These are phyloP conservation scores for Ditylenchus dipsaci DNA, from an alignment of 1,140 invertebrate genomes.

Conservation along the genomic window DNA sequence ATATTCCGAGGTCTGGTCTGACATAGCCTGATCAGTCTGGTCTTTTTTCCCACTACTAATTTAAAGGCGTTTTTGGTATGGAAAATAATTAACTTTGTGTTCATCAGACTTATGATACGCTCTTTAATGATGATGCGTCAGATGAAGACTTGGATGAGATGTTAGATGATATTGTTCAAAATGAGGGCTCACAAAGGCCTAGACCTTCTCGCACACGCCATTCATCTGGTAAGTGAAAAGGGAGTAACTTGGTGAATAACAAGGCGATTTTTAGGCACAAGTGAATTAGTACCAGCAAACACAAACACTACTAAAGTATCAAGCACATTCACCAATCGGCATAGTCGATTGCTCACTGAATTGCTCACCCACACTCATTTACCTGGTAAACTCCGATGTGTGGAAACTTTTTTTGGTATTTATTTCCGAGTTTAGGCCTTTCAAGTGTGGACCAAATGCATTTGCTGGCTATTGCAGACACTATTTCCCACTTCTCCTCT, in stretches of 20 bases:
- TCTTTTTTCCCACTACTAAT: too few relatives aligned
- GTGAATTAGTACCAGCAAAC: background rate
- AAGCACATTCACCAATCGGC: slow-evolving; percentile 58
- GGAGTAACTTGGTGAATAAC: slow-evolving; percentile 36
- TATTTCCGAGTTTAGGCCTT: slow-evolving; percentile 59
- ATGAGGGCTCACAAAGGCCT: slow-evolving; percentile 18
- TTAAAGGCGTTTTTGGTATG: too few relatives aligned
- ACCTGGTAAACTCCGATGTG: slow-evolving; percentile 65
- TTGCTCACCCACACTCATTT: slow-evolving; percentile 90
- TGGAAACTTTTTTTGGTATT: background rate
- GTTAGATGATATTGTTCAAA: slow-evolving; percentile 41
- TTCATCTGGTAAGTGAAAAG: slow-evolving; percentile 12
- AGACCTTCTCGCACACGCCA: slow-evolving; percentile 27
- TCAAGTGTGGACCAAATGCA: slow-evolving; percentile 99
- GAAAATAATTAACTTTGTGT: background rate
- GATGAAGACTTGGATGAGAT: slow-evolving; percentile 70
- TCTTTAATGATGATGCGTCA: slow-evolving; percentile 50
- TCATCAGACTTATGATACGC: slow-evolving; percentile 56
- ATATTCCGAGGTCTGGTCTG: too few relatives aligned
- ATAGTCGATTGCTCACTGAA: slow-evolving; percentile 69
- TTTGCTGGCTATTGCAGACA: slow-evolving; percentile 89
- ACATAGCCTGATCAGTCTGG: too few relatives aligned
- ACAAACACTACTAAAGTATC: slow-evolving; percentile 1
- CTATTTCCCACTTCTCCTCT: slow-evolving; percentile 68
- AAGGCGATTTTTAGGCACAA: background rate